A percentile compares a stretch with the other conserved stretches of the same genome.
Evolutionary conservation across 2,797 vertebrate species (phyloP).

Genomic region (Lutjanus argentimaculatus): DNA sequence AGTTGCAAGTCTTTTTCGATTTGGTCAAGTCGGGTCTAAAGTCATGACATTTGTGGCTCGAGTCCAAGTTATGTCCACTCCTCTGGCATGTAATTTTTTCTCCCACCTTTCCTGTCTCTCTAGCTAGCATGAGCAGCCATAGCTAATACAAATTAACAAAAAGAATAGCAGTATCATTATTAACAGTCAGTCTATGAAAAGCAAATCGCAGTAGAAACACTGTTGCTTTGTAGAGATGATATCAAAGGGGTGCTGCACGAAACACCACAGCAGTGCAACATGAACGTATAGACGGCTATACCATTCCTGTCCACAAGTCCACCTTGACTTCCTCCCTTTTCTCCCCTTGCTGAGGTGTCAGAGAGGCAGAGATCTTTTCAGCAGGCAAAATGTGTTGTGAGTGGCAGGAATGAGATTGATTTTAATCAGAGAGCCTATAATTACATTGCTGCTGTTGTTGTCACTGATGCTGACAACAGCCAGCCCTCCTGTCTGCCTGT

Average conservation of each 20-base stretch:
- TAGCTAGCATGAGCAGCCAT: not conserved
- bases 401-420: constrained; percentile 81
- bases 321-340: constrained; percentile 50
- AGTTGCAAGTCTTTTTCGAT: too few relatives aligned
- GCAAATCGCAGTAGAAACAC: not conserved
- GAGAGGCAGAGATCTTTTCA: constrained; percentile 60
- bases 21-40: too few relatives aligned
- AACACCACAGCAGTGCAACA: not conserved
- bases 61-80: too few relatives aligned
- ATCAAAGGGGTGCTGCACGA: not conserved
- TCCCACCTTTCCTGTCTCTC: not conserved
- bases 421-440: constrained; percentile 82
- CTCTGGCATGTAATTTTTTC: too few relatives aligned
- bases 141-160: not conserved
- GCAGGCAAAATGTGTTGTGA: constrained; percentile 72
- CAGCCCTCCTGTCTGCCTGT: constrained; percentile 73
- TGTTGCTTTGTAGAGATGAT: not conserved
- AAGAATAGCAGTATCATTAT: not conserved
- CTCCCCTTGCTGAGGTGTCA: constrained; percentile 41
- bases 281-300: constrained; percentile 9
- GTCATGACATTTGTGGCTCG: too few relatives aligned
- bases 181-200: not conserved
- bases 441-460: constrained; percentile 76
- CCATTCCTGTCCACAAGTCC: constrained; percentile 41
- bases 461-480: constrained; percentile 75